A percentile compares a stretch with the other conserved stretches of the same genome.
Conservation (phyloP, 2,888 invertebrate species). For the Magallana nippona region DNA sequence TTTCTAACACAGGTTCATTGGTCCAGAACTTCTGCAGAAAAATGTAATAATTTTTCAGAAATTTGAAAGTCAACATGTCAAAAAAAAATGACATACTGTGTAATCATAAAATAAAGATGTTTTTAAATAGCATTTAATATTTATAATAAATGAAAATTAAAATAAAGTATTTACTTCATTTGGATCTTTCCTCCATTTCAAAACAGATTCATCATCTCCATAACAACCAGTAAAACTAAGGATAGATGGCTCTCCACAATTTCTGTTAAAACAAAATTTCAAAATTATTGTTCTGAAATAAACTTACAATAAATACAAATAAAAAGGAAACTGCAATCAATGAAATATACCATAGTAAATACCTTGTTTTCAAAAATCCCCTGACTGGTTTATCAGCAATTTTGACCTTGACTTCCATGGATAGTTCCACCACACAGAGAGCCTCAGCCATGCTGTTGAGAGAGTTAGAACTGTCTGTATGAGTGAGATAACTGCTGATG, state of each 20-base stretch:
- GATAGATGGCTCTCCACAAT: constrained; percentile 76
- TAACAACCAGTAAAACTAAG: constrained; percentile 81
- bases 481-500: constrained; percentile 53
- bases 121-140: background rate
- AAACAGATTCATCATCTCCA: constrained; percentile 81
- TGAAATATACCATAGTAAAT: background rate
- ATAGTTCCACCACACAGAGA: constrained; percentile 76
- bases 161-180: constrained; percentile 72
- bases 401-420: constrained; percentile 81
- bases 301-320: too few species aligned
- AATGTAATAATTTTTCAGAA: background rate
- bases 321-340: background rate
- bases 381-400: constrained; percentile 81
- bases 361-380: constrained; percentile 78
- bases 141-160: too few species aligned
- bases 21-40: constrained; percentile 78
- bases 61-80: background rate
- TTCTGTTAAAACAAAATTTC: constrained; percentile 60
- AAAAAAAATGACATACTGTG: too few species aligned
- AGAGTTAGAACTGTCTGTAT: constrained; percentile 63
- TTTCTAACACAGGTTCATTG: constrained; percentile 79
- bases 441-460: constrained; percentile 53
- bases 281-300: background rate
- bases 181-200: constrained; percentile 80
- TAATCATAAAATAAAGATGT: background rate